Percentiles rank a stretch among this genome's conserved stretches.
These are phyloP conservation scores for Ia io DNA, from an alignment of 2,113 vertebrate genomes.

Conservation along the genomic window DNA sequence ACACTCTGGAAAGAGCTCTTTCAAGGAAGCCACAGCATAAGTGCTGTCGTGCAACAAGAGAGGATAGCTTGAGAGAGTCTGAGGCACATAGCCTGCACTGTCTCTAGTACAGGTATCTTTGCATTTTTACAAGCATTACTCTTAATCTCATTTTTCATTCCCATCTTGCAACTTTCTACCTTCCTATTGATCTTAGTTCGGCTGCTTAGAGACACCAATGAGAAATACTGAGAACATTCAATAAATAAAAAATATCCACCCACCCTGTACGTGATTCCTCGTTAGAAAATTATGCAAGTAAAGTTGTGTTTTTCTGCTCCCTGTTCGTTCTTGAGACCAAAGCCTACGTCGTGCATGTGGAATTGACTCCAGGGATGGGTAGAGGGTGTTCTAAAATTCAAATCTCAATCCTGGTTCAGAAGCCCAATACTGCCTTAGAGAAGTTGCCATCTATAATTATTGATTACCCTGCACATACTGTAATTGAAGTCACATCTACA, in stretches of 20 bases:
- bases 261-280: constrained; percentile 55
- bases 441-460: constrained; percentile 66
- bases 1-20: neutral
- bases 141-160: constrained; percentile 75
- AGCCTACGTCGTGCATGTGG: constrained; percentile 44
- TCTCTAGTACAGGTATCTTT: constrained; percentile 40
- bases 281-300: constrained; percentile 62
- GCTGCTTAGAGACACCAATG: constrained; percentile 72
- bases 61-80: neutral
- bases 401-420: constrained; percentile 32
- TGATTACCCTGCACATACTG: constrained; percentile 44
- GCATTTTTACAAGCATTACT: constrained; percentile 68
- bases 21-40: neutral
- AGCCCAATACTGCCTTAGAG: constrained; percentile 14
- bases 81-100: neutral
- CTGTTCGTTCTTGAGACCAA: constrained; percentile 37
- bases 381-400: constrained; percentile 56
- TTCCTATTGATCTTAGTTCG: constrained; percentile 74
- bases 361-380: constrained; percentile 38
- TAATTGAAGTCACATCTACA: constrained; percentile 63
- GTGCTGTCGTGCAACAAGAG: neutral
- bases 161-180: constrained; percentile 65
- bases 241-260: constrained; percentile 77
- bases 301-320: constrained; percentile 56
- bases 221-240: constrained; percentile 71